A percentile compares a stretch with the other conserved stretches of the same genome.
These are phyloP conservation scores for Tridacna crocea DNA, from an alignment of 2,888 invertebrate genomes.

Conservation along the genomic window DNA sequence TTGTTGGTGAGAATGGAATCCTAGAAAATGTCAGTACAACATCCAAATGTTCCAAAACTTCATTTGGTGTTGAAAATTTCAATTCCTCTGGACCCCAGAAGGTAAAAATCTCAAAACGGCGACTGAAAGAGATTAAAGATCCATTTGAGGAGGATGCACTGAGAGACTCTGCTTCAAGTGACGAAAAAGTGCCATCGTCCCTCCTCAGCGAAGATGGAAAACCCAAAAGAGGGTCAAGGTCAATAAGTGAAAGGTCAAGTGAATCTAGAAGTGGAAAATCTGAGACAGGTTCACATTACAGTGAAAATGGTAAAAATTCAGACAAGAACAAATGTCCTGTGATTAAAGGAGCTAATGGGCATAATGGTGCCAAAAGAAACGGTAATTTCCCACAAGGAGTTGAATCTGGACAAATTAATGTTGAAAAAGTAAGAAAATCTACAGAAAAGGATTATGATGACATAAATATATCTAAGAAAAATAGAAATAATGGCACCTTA, in stretches of 20 bases:
- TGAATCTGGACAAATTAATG: conserved; percentile 44
- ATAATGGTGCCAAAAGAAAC: conserved; percentile 21
- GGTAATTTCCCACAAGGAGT: conserved; percentile 39
- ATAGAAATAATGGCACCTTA: background rate
- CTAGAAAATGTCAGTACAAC: conserved; percentile 50
- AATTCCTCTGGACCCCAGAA: conserved; percentile 72
- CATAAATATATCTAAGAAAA: conserved; percentile 50
- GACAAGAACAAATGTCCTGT: background rate
- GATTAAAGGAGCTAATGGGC: conserved; percentile 20
- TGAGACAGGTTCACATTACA: conserved; percentile 6
- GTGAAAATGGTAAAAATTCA: conserved; percentile 8
- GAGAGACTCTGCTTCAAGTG: conserved; percentile 57
- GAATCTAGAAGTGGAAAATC: conserved; percentile 25
- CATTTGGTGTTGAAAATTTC: conserved; percentile 70
- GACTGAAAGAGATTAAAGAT: conserved; percentile 74
- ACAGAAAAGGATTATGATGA: conserved; percentile 51
- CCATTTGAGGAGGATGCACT: conserved; percentile 65
- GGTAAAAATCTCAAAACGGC: conserved; percentile 75
- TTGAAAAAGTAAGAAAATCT: conserved; percentile 56
- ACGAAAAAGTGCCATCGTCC: conserved; percentile 60
- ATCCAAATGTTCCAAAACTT: conserved; percentile 67
- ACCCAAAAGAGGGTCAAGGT: conserved; percentile 21
- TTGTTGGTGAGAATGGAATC: conserved; percentile 45
- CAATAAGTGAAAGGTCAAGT: conserved; percentile 24
- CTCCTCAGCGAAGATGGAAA: conserved; percentile 38